A percentile compares a stretch with the other conserved stretches of the same genome.
These are phyloP conservation scores for Scalopus aquaticus DNA, from an alignment of 2,113 vertebrate species.

Conservation along the genomic window DNA sequence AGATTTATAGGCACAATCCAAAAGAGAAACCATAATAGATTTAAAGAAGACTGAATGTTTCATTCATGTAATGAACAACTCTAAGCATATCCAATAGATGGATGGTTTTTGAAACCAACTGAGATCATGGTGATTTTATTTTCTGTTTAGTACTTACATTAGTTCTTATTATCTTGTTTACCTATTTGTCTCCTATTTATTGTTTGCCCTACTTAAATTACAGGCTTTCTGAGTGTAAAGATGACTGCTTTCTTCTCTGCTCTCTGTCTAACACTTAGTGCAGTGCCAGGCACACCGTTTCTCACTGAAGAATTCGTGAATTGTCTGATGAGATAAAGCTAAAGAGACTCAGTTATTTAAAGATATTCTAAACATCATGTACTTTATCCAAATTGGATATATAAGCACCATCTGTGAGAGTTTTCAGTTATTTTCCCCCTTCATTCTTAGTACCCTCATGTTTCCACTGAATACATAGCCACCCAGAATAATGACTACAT, in stretches of 20 bases:
- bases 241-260: not conserved
- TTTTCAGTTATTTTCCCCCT: not conserved
- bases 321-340: not conserved
- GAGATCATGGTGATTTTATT: not conserved
- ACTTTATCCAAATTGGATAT: not conserved
- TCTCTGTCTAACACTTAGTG: not conserved
- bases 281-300: not conserved
- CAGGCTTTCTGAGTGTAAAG: conserved; percentile 21
- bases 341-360: not conserved
- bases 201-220: not conserved
- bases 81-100: not conserved
- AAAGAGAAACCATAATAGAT: conserved; percentile 62
- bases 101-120: not conserved
- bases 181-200: conserved; percentile 5
- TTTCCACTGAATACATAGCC: not conserved
- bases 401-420: not conserved
- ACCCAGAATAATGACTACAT: not conserved
- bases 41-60: conserved; percentile 40
- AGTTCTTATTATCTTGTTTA: not conserved
- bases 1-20: conserved; percentile 59
- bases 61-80: conserved; percentile 49
- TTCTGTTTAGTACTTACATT: conserved; percentile 15
- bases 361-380: not conserved
- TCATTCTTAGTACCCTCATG: not conserved
- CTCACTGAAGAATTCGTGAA: not conserved